Evolutionary conservation across 2,797 vertebrate genomes (phyloP).

Genomic region (Chiloscyllium punctatum): DNA sequence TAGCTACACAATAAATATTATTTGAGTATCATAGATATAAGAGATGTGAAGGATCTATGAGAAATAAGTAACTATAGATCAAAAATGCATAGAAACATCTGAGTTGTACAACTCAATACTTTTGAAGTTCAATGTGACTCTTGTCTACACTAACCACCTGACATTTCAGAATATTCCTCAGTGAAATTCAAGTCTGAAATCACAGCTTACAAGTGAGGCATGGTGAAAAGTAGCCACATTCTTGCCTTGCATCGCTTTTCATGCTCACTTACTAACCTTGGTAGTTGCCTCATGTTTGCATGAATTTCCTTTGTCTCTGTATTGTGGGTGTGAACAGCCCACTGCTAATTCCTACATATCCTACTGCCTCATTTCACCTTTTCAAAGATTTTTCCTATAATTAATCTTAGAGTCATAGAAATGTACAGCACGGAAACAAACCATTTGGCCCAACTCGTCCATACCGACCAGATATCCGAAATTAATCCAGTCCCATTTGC

Average conservation of each 20-base stretch:
- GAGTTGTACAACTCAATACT: background rate
- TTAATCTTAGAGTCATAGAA: background rate
- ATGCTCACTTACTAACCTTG: background rate
- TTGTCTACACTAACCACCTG: background rate
- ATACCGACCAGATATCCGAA: no score
- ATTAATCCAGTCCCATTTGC: no score
- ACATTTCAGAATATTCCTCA: background rate
- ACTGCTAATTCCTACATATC: background rate
- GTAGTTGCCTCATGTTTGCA: background rate
- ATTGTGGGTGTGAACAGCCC: background rate
- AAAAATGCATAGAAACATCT: background rate
- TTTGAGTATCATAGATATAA: background rate
- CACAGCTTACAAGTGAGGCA: background rate
- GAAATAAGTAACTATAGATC: background rate
- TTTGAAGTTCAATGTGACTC: background rate
- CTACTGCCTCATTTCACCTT: background rate
- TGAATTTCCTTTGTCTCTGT: background rate
- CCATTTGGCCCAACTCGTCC: no score
- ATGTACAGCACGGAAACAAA: no score
- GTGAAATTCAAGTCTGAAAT: background rate
- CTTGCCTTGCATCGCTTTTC: background rate
- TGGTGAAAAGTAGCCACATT: background rate
- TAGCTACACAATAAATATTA: no score
- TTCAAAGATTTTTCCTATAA: background rate
- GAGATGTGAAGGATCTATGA: background rate